Base-by-base conservation (phyloP, 64 coral and sea anemone species). In the Porites lutea region DNA sequence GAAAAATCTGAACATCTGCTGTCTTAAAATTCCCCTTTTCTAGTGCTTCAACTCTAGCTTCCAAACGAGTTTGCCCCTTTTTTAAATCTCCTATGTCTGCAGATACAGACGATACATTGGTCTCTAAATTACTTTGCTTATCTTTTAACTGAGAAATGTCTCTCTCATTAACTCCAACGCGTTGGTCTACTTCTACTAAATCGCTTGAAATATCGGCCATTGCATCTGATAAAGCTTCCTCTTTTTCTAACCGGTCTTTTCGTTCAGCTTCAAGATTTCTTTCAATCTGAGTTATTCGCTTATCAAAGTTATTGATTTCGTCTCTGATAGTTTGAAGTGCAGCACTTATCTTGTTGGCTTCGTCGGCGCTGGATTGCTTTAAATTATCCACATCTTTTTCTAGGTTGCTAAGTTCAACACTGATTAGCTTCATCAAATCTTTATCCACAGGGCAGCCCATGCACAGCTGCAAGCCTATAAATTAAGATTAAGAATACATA, bases 231-330 rank as follows among this genome's bases (percentile, higher is more conserved):
- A 62, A 82, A 19, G 49, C 23, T 18, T 59, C 61, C 14, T 87
- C 78, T 87, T 83, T 84, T 79, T 58, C 82, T 79, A 59, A 55
- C 47, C 55, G 79, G 6, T 44, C 60, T 20, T 74, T 48, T 20
- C 44, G 78, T 71, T 72, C 50, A 60, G 16, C 52, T 52, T 91
- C 64, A 47, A 73, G 9, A 43, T 52, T 55, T 5, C 47, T 18
- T 44, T 91, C 89, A 13, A 83, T 67, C 57, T 52, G 66, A 13
- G 65, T 60, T 21, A 91, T 61, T 2, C 78, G 79, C 66, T 74
- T 49, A 59, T 91, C 65, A 64, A 82, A 82, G 4, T 91, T 82
- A 5, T 23, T 13, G 13, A 91, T 83, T 91, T 91, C 89, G 71
- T 88, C 77, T 44, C 58, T 65, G 4, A 72, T 43, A 14, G 16